Base-by-base conservation (phyloP, 2,113 vertebrate genomes). In the Sclerurus mexicanus region DNA sequence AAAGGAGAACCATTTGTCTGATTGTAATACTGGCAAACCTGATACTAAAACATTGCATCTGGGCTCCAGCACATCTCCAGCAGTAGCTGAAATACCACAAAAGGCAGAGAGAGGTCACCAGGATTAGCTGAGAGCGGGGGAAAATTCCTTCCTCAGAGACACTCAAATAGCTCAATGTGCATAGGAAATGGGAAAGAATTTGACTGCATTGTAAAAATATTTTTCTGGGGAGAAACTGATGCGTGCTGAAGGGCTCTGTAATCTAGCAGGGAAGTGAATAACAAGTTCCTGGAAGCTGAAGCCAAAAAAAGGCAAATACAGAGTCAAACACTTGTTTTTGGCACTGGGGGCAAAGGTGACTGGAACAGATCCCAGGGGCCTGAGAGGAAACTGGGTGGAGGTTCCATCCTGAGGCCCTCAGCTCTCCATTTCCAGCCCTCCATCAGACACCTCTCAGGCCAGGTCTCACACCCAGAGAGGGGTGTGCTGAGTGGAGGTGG, bases 281-380 rank as follows among this genome's bases (percentile, higher is more conserved):
- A 64, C 44, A 46, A 80, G 88, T 81, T 93, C 88, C 76, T 94
- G 88, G 75, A 96, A 86, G 6, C 63, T 94, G 55, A 86, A 63
- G 37, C 25, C 49, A 90, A 95, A 87, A 52, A 67, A 94, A 89
- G 25, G 68, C 44, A 91, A 67, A 78, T 15, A 24, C 23, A 55
- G 59, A 37, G 7, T 77, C 64, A 87, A 68, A 58, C 4, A 10
- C 31, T 83, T 62, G 21, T 9, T 83, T 97, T 88, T 92, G 68
- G 63, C 94, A 55, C 52, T 15, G 35, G 71, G 46, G 69, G 49
- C 10, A 2, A 46, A 84, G 73, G 73, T 78, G 77, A 46, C 60
- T 86, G 95, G 88, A 96, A 92, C 52, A 71, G 64, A 90, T 88
- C 79, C 88, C 72, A 84, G 6, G 31, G 77, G 23, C 31, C 72